Conservation (phyloP, 2,888 invertebrate species). For the Lepidochrysops patricia region DNA sequence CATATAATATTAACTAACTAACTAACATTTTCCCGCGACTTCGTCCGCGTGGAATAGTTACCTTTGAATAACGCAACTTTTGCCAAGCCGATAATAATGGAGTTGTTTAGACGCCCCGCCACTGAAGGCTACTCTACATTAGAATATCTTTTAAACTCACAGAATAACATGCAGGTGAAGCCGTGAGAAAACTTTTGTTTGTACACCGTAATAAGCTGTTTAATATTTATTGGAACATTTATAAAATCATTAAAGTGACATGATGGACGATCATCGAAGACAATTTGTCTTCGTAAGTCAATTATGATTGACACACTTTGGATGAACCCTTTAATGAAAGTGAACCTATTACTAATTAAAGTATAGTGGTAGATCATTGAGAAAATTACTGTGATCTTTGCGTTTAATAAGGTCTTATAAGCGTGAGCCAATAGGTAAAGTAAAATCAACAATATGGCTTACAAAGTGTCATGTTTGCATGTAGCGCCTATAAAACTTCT, state of each 20-base stretch:
- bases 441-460: no score
- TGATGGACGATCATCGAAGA: not conserved
- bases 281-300: slow-evolving; percentile 3
- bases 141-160: no score
- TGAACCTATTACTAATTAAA: not conserved
- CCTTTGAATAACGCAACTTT: no score
- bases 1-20: not conserved
- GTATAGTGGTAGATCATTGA: not conserved
- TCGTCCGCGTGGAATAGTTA: no score
- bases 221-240: slow-evolving; percentile 4
- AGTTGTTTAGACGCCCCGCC: no score
- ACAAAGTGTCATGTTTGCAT: no score
- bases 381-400: not conserved
- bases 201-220: not conserved
- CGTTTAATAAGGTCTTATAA: no score
- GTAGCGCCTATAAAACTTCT: no score
- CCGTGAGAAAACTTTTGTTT: not conserved
- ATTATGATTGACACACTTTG: not conserved
- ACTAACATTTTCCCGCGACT: no score
- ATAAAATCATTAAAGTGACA: not conserved
- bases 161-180: not conserved
- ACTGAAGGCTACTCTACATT: no score
- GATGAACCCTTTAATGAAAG: slow-evolving; percentile 1
- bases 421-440: no score
- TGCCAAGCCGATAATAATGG: no score